phyloP scores from a whole-genome alignment of 2,797 vertebrate species.

The Echiichthys vipera region DNA sequence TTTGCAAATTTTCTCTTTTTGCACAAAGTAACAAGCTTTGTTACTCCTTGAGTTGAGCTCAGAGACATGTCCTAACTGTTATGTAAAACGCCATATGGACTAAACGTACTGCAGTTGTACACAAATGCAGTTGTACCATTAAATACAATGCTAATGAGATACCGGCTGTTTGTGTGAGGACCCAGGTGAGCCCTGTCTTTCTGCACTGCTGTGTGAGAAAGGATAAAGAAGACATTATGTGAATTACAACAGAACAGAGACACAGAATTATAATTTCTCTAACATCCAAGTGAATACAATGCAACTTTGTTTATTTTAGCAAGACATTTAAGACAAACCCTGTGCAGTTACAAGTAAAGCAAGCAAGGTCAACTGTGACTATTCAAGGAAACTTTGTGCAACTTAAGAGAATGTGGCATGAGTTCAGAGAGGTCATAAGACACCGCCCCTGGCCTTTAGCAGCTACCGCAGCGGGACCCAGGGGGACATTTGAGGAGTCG shows the following conservation, averaged over 20 bases:
- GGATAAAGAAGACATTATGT: background rate
- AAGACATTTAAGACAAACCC: slow-evolving; percentile 13
- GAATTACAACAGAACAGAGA: background rate
- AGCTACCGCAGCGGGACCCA: slow-evolving; percentile 44
- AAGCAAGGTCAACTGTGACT: slow-evolving; percentile 48
- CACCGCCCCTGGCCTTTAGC: slow-evolving; percentile 76
- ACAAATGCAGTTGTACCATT: background rate
- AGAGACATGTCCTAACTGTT: background rate
- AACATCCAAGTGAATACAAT: background rate
- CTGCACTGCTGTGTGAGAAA: background rate
- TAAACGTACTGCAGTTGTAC: too few relatives aligned
- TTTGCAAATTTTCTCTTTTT: slow-evolving; percentile 15
- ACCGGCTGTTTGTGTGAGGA: background rate
- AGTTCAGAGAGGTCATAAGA: slow-evolving; percentile 74
- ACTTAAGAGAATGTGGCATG: slow-evolving; percentile 57
- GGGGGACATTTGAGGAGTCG: slow-evolving; percentile 37
- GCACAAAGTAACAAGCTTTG: background rate
- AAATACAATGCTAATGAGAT: background rate
- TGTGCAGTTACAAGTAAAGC: slow-evolving; percentile 16
- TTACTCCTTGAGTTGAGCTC: background rate
- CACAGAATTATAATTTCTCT: background rate
- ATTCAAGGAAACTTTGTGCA: slow-evolving; percentile 69
- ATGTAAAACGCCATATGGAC: background rate
- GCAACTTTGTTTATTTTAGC: slow-evolving; percentile 4
- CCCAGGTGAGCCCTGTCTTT: background rate